Evolutionary conservation across 1,140 invertebrate species (phyloP).

Genomic region (Acromyrmex heyeri): DNA sequence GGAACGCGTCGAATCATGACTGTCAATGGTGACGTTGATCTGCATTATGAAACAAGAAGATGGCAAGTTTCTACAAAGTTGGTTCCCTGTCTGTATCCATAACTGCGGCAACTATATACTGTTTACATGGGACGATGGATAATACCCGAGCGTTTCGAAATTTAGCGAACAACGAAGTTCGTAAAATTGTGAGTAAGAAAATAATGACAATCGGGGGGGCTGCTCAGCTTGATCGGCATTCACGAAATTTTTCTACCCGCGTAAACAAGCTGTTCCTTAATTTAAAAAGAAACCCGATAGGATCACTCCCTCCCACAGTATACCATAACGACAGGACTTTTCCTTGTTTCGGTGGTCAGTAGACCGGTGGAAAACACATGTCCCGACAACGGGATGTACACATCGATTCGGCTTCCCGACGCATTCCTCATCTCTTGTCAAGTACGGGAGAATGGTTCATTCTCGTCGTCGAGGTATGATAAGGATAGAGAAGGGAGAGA

Average conservation of each 20-base stretch:
- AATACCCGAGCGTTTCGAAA: background rate
- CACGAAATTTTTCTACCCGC: conserved; percentile 68
- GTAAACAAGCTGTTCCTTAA: conserved; percentile 38
- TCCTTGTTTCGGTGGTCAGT: conserved; percentile 69
- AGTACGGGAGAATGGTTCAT: conserved; percentile 57
- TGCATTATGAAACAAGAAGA: conserved; percentile 30
- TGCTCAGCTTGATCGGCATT: conserved; percentile 23
- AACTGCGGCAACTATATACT: background rate
- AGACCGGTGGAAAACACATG: conserved; percentile 70
- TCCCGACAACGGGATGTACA: conserved; percentile 31
- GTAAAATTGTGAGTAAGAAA: conserved; percentile 64
- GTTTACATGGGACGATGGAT: background rate
- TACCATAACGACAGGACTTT: conserved; percentile 64
- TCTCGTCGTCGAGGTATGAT: background rate
- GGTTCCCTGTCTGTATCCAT: background rate
- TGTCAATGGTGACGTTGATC: conserved; percentile 17
- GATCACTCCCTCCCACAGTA: conserved; percentile 49
- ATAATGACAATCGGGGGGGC: conserved; percentile 50
- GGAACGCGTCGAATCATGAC: background rate
- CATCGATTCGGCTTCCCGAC: conserved; percentile 7
- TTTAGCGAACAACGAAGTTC: conserved; percentile 49
- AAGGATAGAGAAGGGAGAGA: background rate
- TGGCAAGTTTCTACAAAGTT: conserved; percentile 31
- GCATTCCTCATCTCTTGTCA: conserved; percentile 64
- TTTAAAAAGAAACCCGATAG: conserved; percentile 68